Evolutionary conservation across 1,140 invertebrate species (phyloP).

Genomic region (Lepidostoma basale): DNA sequence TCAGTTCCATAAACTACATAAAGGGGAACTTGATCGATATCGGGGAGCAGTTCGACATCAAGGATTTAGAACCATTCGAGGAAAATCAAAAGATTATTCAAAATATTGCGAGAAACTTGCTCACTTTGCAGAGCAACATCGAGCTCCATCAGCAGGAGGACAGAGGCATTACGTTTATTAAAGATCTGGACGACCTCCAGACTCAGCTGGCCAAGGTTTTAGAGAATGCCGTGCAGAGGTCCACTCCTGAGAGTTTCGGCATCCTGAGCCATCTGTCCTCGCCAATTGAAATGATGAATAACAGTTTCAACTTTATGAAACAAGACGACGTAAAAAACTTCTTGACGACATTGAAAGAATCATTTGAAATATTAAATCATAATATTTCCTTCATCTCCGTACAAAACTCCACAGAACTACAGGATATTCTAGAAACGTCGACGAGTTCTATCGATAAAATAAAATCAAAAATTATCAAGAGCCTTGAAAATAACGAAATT

Average conservation of each 20-base stretch:
- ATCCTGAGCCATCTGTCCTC: slow-evolving; percentile 27
- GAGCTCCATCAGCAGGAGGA: slow-evolving; percentile 41
- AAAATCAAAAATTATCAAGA: background rate
- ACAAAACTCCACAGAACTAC: slow-evolving; percentile 8
- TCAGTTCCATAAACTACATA: slow-evolving; percentile 51
- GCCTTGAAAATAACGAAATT: background rate
- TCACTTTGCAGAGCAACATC: slow-evolving; percentile 56
- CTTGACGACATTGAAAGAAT: background rate
- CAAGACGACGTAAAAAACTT: slow-evolving; percentile 22
- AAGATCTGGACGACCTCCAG: slow-evolving; percentile 34
- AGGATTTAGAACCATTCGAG: slow-evolving; percentile 49
- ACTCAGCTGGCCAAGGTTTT: slow-evolving; percentile 56
- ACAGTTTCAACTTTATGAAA: slow-evolving; percentile 27
- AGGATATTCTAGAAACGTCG: slow-evolving; percentile 11
- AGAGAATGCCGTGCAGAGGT: slow-evolving; percentile 53
- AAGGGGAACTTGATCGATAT: slow-evolving; percentile 50
- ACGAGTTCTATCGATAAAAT: slow-evolving; percentile 11
- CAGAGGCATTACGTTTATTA: slow-evolving; percentile 30
- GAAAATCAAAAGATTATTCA: slow-evolving; percentile 58
- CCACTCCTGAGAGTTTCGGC: slow-evolving; percentile 25
- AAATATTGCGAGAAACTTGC: slow-evolving; percentile 61
- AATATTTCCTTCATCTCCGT: slow-evolving; percentile 17
- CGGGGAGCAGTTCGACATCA: slow-evolving; percentile 45
- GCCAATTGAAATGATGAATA: slow-evolving; percentile 36
- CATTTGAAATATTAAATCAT: slow-evolving; percentile 24